Percentiles rank a stretch among this genome's conserved stretches.
These are phyloP conservation scores for Cassiopea andromeda DNA, from an alignment of 30 jellyfish, hydroid and myxozoan genomes.

Conservation along the genomic window DNA sequence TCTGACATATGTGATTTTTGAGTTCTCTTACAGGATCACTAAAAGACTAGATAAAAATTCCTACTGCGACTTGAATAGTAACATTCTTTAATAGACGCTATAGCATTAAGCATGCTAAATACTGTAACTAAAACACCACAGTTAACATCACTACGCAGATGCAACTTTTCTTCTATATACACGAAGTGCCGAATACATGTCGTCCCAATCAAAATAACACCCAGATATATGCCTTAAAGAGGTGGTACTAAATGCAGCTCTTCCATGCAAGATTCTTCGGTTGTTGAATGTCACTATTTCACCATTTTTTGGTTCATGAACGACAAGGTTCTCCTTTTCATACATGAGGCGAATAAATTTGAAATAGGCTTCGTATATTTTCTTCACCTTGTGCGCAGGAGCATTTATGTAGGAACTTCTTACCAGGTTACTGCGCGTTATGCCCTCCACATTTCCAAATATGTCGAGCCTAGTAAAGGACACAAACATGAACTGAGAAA, in stretches of 20 bases:
- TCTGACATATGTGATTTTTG: too few species aligned
- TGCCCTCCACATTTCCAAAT: constrained; percentile 67
- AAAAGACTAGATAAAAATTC: too few species aligned
- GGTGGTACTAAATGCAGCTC: constrained; percentile 66
- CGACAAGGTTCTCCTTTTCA: constrained; percentile 35
- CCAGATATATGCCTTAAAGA: constrained; percentile 59
- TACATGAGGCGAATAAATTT: constrained; percentile 31
- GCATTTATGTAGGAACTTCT: constrained; percentile 84
- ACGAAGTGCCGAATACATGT: constrained; percentile 62
- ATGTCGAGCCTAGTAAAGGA: constrained; percentile 46
- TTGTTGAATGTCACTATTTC: constrained; percentile 74
- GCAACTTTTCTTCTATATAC: constrained; percentile 45
- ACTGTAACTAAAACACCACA: too few species aligned
- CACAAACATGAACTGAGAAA: too few species aligned
- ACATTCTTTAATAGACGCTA: too few species aligned
- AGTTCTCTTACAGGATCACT: too few species aligned
- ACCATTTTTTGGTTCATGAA: constrained; percentile 57
- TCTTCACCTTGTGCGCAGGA: constrained; percentile 68
- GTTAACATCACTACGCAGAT: not conserved
- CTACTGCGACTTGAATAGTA: too few species aligned
- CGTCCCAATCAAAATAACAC: constrained; percentile 89
- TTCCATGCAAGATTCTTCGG: constrained; percentile 80
- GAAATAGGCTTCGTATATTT: constrained; percentile 69
- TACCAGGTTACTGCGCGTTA: constrained; percentile 69
- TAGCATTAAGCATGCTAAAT: too few species aligned